These are phyloP conservation scores for Lepus americanus DNA, from an alignment of 2,113 vertebrate genomes.

Conservation along the genomic window DNA sequence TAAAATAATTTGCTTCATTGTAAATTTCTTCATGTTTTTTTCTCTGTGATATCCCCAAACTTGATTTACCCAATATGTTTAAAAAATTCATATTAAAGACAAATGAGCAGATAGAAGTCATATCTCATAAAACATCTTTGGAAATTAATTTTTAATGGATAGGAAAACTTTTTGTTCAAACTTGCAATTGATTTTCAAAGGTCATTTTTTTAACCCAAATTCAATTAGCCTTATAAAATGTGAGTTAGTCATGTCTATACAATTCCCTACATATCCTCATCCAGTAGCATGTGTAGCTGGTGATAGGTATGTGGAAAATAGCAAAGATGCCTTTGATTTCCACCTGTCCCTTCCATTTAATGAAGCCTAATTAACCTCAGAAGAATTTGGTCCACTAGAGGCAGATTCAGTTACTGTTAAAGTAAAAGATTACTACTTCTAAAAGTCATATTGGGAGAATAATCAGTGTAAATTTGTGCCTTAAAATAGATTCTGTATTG, in stretches of 20 bases:
- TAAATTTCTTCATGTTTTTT: slow-evolving; percentile 59
- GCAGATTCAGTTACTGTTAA: slow-evolving; percentile 9
- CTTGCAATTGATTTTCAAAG: slow-evolving; percentile 52
- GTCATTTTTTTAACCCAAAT: slow-evolving; percentile 49
- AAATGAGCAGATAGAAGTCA: slow-evolving; percentile 16
- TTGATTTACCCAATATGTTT: slow-evolving; percentile 58
- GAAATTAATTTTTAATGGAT: slow-evolving; percentile 37
- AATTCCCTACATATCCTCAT: background rate
- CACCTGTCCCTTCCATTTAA: background rate
- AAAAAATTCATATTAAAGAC: slow-evolving; percentile 56
- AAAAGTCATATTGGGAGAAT: background rate
- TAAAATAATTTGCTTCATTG: background rate
- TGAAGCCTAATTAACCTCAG: slow-evolving; percentile 33
- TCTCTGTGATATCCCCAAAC: background rate
- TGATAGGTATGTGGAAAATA: background rate
- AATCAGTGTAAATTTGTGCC: background rate
- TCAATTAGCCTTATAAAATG: slow-evolving; percentile 54
- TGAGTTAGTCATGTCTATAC: background rate
- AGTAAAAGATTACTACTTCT: slow-evolving; percentile 45
- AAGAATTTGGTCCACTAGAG: slow-evolving; percentile 34
- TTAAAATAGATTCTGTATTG: background rate
- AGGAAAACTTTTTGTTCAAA: background rate
- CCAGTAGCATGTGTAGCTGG: background rate
- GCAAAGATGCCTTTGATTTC: background rate
- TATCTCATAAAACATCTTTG: slow-evolving; percentile 64